Conservation (phyloP, 2,797 vertebrate species). For the Sebastes goodei region DNA sequence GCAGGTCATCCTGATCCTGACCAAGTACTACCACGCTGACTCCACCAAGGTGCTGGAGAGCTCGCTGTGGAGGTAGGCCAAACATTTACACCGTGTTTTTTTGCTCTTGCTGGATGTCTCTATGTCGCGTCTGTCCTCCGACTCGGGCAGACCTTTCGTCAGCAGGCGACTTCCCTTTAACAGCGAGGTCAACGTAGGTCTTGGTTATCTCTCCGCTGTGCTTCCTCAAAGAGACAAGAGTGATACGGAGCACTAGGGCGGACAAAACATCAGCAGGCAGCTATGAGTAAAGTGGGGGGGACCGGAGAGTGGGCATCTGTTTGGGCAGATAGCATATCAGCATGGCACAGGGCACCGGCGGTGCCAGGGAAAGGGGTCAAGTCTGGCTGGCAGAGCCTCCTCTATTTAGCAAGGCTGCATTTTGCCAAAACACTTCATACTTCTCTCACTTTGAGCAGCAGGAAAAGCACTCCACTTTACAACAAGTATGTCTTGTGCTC, state of each 20-base stretch:
- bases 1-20: constrained; percentile 97
- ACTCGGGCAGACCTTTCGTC: constrained; percentile 3
- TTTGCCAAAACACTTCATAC: constrained; percentile 52
- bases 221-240: constrained; percentile 46
- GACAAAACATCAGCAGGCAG: constrained; percentile 66
- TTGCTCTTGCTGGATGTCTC: constrained; percentile 19
- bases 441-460: constrained; percentile 13
- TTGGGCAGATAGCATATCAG: constrained; percentile 76
- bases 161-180: constrained; percentile 7
- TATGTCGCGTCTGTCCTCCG: constrained; percentile 25
- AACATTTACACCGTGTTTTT: constrained; percentile 9
- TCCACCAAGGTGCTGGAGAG: constrained; percentile 97
- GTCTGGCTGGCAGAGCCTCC: constrained; percentile 46
- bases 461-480: constrained; percentile 28
- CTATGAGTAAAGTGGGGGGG: constrained; percentile 17
- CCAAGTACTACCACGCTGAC: constrained; percentile 97
- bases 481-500: constrained; percentile 12
- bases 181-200: constrained; percentile 19
- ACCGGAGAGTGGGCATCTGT: constrained; percentile 67
- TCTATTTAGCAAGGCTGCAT: constrained; percentile 38
- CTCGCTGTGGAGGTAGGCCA: constrained; percentile 94
- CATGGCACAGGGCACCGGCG: constrained; percentile 55
- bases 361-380: constrained; percentile 65
- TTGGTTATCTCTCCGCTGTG: constrained; percentile 7
- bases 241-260: constrained; percentile 10